A percentile compares a stretch with the other conserved stretches of the same genome.
Conservation (phyloP, 23 tunicate species). For the Styela clava region DNA sequence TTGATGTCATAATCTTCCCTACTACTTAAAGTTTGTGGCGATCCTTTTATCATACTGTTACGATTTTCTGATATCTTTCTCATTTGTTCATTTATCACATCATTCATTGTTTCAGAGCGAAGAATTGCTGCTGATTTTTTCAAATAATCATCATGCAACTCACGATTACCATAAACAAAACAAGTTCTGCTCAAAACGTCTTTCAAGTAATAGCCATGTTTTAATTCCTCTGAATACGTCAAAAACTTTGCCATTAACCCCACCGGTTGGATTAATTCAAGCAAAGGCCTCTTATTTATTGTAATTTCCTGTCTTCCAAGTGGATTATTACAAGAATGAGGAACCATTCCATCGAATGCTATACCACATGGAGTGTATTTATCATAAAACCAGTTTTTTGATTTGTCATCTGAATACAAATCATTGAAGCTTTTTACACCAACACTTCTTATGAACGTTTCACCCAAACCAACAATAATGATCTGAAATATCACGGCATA, state of each 20-base stretch:
- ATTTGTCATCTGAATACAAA: neutral
- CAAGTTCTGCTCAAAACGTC: slow-evolving; percentile 36
- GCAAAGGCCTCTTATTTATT: neutral
- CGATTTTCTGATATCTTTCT: no score
- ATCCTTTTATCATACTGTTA: no score
- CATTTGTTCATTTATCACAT: no score
- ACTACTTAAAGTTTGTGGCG: no score
- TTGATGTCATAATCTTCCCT: no score
- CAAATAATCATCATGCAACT: no score
- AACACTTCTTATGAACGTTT: slow-evolving; percentile 36
- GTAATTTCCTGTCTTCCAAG: slow-evolving; percentile 39
- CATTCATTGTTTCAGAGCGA: no score
- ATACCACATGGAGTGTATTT: slow-evolving; percentile 35
- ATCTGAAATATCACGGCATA: slow-evolving; percentile 39
- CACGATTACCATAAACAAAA: slow-evolving; percentile 37
- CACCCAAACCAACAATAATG: slow-evolving; percentile 37
- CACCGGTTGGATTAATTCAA: slow-evolving; percentile 46
- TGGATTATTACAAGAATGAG: slow-evolving; percentile 51
- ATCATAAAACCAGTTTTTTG: slow-evolving; percentile 60
- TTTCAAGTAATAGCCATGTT: slow-evolving; percentile 32
- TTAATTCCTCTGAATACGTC: neutral
- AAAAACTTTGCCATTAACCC: slow-evolving; percentile 35
- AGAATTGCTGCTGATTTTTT: no score
- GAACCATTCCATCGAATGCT: slow-evolving; percentile 47
- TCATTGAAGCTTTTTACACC: slow-evolving; percentile 25